A percentile compares a stretch with the other conserved stretches of the same genome.
Evolutionary conservation across 2,113 vertebrate species (phyloP).

Genomic region (Apaloderma vittatum): DNA sequence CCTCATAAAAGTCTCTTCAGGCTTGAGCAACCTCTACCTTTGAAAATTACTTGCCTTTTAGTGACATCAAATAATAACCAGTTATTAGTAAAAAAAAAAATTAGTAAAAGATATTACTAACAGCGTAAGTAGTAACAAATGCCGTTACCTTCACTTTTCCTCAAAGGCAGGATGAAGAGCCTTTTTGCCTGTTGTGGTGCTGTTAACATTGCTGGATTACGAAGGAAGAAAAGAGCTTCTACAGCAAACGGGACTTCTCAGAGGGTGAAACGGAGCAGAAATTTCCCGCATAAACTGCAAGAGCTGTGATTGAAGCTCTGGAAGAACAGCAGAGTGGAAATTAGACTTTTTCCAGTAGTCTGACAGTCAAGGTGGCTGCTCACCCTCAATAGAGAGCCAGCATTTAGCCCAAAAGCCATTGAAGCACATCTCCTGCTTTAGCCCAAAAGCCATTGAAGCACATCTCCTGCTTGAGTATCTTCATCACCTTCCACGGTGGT

Average conservation of each 20-base stretch:
- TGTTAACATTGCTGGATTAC: not conserved
- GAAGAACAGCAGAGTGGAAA: not conserved
- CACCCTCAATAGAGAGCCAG: not conserved
- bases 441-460: not conserved
- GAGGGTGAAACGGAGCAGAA: not conserved
- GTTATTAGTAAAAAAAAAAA: not conserved
- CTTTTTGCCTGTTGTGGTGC: not conserved
- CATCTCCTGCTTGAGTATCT: not conserved
- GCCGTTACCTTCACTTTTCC: not conserved
- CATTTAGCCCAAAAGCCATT: rapidly evolving
- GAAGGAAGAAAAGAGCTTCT: not conserved
- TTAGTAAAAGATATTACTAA: not conserved
- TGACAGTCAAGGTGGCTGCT: not conserved
- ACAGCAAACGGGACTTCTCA: not conserved
- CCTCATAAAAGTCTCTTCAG: not conserved
- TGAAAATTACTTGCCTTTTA: not conserved
- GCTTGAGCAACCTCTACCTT: not conserved
- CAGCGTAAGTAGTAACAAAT: not conserved
- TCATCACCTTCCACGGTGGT: not conserved
- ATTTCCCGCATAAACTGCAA: rapidly evolving
- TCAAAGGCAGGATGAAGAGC: not conserved
- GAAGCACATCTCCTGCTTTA: not conserved
- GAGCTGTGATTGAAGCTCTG: not conserved
- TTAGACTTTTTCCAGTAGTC: not conserved
- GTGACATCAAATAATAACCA: not conserved